phyloP scores from a whole-genome alignment of 1,140 invertebrate genomes.

The Bombus fervidus region DNA sequence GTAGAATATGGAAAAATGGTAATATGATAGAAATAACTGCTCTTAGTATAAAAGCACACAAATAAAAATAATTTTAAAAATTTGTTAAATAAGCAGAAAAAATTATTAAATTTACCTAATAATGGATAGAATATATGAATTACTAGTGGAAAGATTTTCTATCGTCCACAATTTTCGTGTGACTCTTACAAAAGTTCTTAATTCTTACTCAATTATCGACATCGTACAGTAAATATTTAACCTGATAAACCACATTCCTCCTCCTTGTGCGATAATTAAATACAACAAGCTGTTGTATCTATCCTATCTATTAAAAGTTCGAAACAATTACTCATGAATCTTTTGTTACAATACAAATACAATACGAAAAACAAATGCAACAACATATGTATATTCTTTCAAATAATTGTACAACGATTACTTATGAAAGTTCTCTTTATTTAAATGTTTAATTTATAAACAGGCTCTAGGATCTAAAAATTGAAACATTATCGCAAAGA shows the following conservation, averaged over 20 bases:
- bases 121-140: background rate
- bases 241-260: slow-evolving; percentile 26
- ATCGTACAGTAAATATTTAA: slow-evolving; percentile 20
- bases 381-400: background rate
- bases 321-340: slow-evolving; percentile 25
- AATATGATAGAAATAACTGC: background rate
- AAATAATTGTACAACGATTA: background rate
- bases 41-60: background rate
- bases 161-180: background rate
- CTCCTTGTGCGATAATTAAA: slow-evolving; percentile 23
- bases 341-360: background rate
- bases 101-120: background rate
- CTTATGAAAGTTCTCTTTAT: background rate
- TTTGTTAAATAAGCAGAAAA: too few relatives aligned
- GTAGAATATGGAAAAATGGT: background rate
- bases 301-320: slow-evolving; percentile 1
- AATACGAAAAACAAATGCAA: background rate
- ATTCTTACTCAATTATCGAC: slow-evolving; percentile 25
- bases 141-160: slow-evolving; percentile 9
- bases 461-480: background rate
- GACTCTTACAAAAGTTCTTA: slow-evolving; percentile 3
- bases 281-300: slow-evolving; percentile 7
- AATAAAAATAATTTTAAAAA: background rate
- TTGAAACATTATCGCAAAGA: background rate
- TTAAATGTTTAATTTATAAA: background rate